These are phyloP conservation scores for Columba janthina DNA, from an alignment of 2,113 vertebrate genomes.

Conservation along the genomic window DNA sequence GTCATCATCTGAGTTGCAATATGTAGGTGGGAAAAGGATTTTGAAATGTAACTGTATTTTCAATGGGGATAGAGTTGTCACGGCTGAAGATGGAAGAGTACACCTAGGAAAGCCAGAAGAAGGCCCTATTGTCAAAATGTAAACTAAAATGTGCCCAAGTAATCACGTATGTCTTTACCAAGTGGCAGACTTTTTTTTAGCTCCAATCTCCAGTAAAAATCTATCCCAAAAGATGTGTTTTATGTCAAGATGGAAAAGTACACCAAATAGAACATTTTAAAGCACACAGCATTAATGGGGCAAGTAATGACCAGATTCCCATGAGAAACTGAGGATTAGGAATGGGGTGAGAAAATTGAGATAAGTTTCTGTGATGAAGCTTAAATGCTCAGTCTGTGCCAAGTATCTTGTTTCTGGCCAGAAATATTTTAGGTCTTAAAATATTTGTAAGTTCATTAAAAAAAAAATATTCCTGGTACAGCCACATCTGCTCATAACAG, in stretches of 20 bases:
- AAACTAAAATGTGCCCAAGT: not conserved
- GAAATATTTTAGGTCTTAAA: conserved; percentile 24
- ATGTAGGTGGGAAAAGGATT: not conserved
- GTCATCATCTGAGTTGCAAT: accelerated
- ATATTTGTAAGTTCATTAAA: conserved; percentile 17
- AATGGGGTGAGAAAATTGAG: not conserved
- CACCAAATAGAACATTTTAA: not conserved
- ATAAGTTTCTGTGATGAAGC: not conserved
- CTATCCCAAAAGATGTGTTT: not conserved
- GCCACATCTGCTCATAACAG: conserved; percentile 45
- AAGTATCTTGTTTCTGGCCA: not conserved
- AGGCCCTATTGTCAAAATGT: not conserved
- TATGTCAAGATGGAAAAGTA: not conserved
- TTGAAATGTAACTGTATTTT: not conserved
- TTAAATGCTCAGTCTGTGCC: not conserved
- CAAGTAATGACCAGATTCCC: not conserved
- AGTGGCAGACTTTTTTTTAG: not conserved
- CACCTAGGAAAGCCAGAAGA: not conserved
- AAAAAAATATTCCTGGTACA: not conserved
- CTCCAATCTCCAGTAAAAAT: not conserved
- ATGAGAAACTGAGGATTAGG: not conserved
- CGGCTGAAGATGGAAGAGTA: not conserved
- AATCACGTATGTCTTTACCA: not conserved
- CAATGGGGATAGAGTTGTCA: not conserved
- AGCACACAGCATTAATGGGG: not conserved